A percentile compares a stretch with the other conserved stretches of the same genome.
Evolutionary conservation across 1,140 invertebrate species (phyloP).

Genomic region (Leptestheria dahalacensis): DNA sequence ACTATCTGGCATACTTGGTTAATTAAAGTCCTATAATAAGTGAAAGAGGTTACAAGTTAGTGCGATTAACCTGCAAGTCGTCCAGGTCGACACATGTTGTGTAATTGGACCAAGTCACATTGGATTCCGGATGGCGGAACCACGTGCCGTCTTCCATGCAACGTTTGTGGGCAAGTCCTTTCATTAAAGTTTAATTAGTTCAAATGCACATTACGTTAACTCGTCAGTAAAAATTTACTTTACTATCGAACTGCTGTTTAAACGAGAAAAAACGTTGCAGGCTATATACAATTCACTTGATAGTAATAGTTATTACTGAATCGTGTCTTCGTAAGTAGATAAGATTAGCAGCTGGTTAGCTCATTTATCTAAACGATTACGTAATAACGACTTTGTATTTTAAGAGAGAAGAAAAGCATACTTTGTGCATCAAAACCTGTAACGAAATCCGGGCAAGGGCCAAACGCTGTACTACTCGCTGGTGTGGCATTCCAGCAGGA

Average conservation of each 20-base stretch:
- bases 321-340: neutral
- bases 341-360: neutral
- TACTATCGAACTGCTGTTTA: neutral
- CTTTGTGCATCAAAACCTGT: constrained; percentile 28
- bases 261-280: neutral
- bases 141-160: constrained; percentile 33
- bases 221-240: constrained; percentile 3
- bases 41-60: no score
- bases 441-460: constrained; percentile 32
- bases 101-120: constrained; percentile 37
- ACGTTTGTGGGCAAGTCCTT: constrained; percentile 30
- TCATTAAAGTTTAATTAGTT: constrained; percentile 15
- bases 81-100: constrained; percentile 34
- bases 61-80: constrained; percentile 28
- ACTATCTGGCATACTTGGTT: no score
- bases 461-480: constrained; percentile 30
- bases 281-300: neutral
- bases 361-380: no score
- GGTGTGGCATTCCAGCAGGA: constrained; percentile 37
- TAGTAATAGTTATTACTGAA: neutral
- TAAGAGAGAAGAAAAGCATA: no score
- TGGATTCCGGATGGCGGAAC: constrained; percentile 31
- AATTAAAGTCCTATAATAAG: no score
- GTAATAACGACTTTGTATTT: no score
- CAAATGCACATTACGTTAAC: neutral